Percentiles rank a stretch among this genome's conserved stretches.
Evolutionary conservation across 2,113 vertebrate genomes (phyloP).

Genomic region (Spea multiplicata): DNA sequence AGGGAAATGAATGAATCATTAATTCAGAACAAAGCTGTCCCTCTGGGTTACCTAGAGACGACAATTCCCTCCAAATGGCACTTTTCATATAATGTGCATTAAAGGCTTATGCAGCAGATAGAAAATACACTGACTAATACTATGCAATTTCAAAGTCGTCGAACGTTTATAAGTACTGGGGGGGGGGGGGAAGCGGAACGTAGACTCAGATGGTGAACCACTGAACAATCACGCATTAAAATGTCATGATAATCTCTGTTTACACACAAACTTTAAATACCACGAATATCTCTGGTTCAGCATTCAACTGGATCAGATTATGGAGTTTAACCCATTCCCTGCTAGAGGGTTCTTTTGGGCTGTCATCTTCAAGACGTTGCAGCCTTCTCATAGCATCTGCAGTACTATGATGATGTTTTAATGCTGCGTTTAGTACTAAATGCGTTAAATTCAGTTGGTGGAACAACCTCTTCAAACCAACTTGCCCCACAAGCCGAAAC

Average conservation of each 20-base stretch:
- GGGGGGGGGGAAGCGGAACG: background rate
- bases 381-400: too few relatives aligned
- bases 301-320: background rate
- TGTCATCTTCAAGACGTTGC: background rate
- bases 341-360: background rate
- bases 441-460: too few relatives aligned
- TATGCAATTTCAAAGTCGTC: background rate
- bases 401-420: too few relatives aligned
- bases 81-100: background rate
- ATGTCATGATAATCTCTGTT: background rate
- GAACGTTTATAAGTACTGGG: background rate
- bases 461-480: too few relatives aligned
- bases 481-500: too few relatives aligned
- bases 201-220: too few relatives aligned
- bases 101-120: background rate
- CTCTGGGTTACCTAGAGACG: background rate
- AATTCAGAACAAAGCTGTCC: background rate
- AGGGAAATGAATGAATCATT: constrained; percentile 13
- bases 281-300: background rate
- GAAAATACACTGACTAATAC: background rate
- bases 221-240: too few relatives aligned
- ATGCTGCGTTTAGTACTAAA: too few relatives aligned
- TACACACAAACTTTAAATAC: background rate
- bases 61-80: background rate
- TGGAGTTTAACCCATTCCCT: background rate